Conservation (phyloP, 2,113 vertebrate species). For the Epinephelus fuscoguttatus region DNA sequence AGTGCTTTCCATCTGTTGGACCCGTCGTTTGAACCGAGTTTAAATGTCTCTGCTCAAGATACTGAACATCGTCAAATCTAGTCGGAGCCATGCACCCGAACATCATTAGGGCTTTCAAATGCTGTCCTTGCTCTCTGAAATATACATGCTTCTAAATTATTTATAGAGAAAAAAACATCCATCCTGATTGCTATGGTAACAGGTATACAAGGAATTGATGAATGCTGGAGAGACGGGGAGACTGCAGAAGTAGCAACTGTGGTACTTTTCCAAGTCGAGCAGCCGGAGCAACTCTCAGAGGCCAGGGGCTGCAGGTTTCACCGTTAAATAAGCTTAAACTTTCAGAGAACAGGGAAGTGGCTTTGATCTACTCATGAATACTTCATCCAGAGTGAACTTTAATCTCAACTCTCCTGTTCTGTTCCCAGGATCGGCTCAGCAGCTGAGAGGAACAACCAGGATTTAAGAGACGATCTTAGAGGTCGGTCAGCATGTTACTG, state of each 20-base stretch:
- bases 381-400: slow-evolving; percentile 63
- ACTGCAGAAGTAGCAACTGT: slow-evolving; percentile 15
- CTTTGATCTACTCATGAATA: slow-evolving; percentile 75
- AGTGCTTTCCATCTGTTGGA: slow-evolving; percentile 26
- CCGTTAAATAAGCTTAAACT: slow-evolving; percentile 67
- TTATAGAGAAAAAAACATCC: slow-evolving; percentile 40
- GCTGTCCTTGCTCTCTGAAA: slow-evolving; percentile 59
- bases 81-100: slow-evolving; percentile 19
- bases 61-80: slow-evolving; percentile 38
- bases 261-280: slow-evolving; percentile 17
- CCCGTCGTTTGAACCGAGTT: slow-evolving; percentile 17
- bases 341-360: slow-evolving; percentile 36
- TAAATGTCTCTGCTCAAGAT: slow-evolving; percentile 38
- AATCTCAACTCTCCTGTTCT: slow-evolving; percentile 51
- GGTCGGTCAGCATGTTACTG: slow-evolving; percentile 10
- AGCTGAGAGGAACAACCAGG: slow-evolving; percentile 33
- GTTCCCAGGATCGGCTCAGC: slow-evolving; percentile 51
- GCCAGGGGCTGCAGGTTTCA: slow-evolving; percentile 47
- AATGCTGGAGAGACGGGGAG: slow-evolving; percentile 20
- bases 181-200: slow-evolving; percentile 55
- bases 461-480: slow-evolving; percentile 43
- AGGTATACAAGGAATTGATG: slow-evolving; percentile 43
- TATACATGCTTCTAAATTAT: slow-evolving; percentile 74
- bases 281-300: slow-evolving; percentile 5
- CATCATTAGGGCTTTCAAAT: slow-evolving; percentile 54